These are phyloP conservation scores for Sebastes schlegelii DNA, from an alignment of 2,113 vertebrate species.

Conservation along the genomic window DNA sequence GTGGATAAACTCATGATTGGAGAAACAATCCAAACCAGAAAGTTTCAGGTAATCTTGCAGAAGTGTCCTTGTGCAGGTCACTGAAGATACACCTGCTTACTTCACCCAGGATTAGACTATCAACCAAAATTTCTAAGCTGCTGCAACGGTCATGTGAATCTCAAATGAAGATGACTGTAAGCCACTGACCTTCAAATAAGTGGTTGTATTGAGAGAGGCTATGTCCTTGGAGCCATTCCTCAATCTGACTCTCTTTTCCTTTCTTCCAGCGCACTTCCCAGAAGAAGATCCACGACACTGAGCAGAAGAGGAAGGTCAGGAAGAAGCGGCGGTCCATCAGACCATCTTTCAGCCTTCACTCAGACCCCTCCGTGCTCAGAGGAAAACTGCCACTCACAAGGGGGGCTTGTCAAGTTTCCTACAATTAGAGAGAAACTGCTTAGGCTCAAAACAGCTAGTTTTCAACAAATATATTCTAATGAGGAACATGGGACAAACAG, in stretches of 20 bases:
- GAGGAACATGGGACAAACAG: not conserved
- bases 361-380: constrained; percentile 67
- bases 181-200: constrained; percentile 90
- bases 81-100: not conserved
- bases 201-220: constrained; percentile 88
- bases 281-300: constrained; percentile 86
- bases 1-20: not conserved
- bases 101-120: not conserved
- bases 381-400: constrained; percentile 45
- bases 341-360: constrained; percentile 82
- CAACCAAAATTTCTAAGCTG: not conserved
- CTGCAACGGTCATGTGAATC: not conserved
- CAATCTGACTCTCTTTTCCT: constrained; percentile 83
- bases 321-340: constrained; percentile 88
- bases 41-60: not conserved
- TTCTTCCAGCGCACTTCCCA: constrained; percentile 88
- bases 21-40: not conserved
- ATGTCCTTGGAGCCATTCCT: constrained; percentile 86
- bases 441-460: not conserved
- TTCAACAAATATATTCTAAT: not conserved
- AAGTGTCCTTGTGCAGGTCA: not conserved
- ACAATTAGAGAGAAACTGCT: constrained; percentile 14
- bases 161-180: constrained; percentile 2
- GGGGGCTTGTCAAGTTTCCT: constrained; percentile 27
- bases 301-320: constrained; percentile 85